Base-by-base conservation (phyloP, 2,888 invertebrate species). In the Eueremaeus valkanovi region DNA sequence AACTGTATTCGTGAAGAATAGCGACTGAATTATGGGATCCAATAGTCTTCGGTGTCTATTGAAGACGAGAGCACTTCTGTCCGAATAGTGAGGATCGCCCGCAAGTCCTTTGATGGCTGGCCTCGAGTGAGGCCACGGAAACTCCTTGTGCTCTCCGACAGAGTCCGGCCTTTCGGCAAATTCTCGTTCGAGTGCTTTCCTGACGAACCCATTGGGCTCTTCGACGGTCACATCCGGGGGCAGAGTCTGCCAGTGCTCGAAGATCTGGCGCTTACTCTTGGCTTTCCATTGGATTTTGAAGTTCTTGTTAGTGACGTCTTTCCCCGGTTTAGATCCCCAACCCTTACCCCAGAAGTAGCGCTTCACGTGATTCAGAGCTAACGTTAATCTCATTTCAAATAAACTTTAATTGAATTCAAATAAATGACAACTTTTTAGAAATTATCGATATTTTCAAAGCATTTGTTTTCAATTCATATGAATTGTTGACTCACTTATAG, bases 21-120 rank as follows among this genome's bases (percentile, higher is more conserved):
- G 49, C 5, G 77, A 70, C n/a, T 73, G 72, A 68, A 76, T 76
- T n/a, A 73, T 33, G 8, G 76, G 76, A 73, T 77, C 77, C 21
- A 73, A 55, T 31, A 76, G 36, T 18, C 24, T 51, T 40, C 45
- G 36, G 29, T 40, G 42, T 33, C 77, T 36, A 42, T 76, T 3
- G 55, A 72, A 77, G 1, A 76, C 72, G 24, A 73, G 45, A 16
- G 61, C 77, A 18, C 6, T 18, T 27, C 49, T 40, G 1, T n/a
- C 11, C 29, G 74, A 58, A 55, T 77, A 77, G 1, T 36, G n/a
- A 2, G 77, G 77, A 42, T 77, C 77, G 49, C 68, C 72, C 13
- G 21, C 24, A 5, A 66, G 21, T 16, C 75, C 76, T 76, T 40
- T 75, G 13, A 75, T 27, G 8, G 75, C 72, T 55, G 72, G 75